Evolutionary conservation across 2,888 invertebrate species (phyloP).

Genomic region (Cheilosia soror): DNA sequence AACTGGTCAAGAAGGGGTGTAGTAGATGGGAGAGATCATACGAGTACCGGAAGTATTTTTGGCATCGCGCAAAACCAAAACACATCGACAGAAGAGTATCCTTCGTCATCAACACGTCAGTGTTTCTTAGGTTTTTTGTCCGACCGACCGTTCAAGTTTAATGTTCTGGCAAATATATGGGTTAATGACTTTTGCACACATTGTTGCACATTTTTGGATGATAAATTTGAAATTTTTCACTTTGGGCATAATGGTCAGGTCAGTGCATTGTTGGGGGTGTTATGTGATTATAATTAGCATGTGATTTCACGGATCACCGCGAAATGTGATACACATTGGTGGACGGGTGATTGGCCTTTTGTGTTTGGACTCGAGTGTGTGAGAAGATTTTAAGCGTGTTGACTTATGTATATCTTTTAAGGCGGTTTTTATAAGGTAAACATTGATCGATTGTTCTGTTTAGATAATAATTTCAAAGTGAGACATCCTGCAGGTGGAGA

Average conservation of each 20-base stretch:
- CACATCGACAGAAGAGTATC: slow-evolving; percentile 23
- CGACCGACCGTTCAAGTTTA: slow-evolving; percentile 45
- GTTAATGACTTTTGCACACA: slow-evolving; percentile 57
- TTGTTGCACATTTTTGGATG: slow-evolving; percentile 36
- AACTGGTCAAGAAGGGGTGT: background rate
- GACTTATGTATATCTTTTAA: background rate
- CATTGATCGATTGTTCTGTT: slow-evolving; percentile 7
- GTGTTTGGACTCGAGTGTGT: background rate
- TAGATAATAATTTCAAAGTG: background rate
- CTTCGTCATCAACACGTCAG: slow-evolving; percentile 23
- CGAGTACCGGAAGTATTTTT: slow-evolving; percentile 49
- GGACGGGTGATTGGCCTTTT: slow-evolving; percentile 4
- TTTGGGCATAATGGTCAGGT: slow-evolving; percentile 21
- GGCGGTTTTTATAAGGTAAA: slow-evolving; percentile 9
- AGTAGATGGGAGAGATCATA: background rate
- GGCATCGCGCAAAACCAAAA: slow-evolving; percentile 13
- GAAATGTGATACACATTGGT: slow-evolving; percentile 15
- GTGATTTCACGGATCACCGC: slow-evolving; percentile 34
- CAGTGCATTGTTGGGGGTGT: slow-evolving; percentile 34
- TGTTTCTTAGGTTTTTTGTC: slow-evolving; percentile 20
- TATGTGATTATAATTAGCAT: slow-evolving; percentile 45
- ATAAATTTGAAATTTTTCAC: slow-evolving; percentile 32
- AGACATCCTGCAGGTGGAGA: background rate
- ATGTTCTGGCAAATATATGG: slow-evolving; percentile 60
- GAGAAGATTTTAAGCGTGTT: slow-evolving; percentile 13